These are phyloP conservation scores for Mycalesis mineus DNA, from an alignment of 2,888 invertebrate genomes.

Conservation along the genomic window DNA sequence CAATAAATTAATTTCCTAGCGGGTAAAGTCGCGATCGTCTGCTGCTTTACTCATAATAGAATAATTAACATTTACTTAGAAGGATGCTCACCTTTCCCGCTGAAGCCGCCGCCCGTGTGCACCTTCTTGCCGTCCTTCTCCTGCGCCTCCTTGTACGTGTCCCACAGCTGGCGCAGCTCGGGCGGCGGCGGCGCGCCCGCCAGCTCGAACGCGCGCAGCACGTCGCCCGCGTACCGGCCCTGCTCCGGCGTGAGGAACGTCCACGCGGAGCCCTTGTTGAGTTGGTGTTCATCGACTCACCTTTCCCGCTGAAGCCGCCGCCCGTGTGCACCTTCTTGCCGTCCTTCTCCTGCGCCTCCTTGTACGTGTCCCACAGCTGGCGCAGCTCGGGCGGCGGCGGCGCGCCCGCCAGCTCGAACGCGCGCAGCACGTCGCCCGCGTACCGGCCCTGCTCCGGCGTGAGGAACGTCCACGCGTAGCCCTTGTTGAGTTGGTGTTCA, in stretches of 20 bases:
- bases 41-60: too few relatives aligned
- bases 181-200: neutral
- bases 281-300: neutral
- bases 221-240: constrained; percentile 94
- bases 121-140: neutral
- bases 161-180: neutral
- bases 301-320: neutral
- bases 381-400: neutral
- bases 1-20: too few relatives aligned
- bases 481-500: too few relatives aligned
- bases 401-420: neutral
- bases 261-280: constrained; percentile 98
- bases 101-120: neutral
- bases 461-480: constrained; percentile 97
- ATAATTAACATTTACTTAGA: too few relatives aligned
- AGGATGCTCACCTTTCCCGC: neutral
- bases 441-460: constrained; percentile 96
- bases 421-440: constrained; percentile 87
- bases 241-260: constrained; percentile 98
- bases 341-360: neutral
- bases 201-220: constrained; percentile 49
- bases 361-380: neutral
- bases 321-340: neutral
- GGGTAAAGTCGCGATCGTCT: too few relatives aligned
- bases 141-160: neutral